These are phyloP conservation scores for Rhadina sibilatrix DNA, from an alignment of 2,113 vertebrate genomes.

Conservation along the genomic window DNA sequence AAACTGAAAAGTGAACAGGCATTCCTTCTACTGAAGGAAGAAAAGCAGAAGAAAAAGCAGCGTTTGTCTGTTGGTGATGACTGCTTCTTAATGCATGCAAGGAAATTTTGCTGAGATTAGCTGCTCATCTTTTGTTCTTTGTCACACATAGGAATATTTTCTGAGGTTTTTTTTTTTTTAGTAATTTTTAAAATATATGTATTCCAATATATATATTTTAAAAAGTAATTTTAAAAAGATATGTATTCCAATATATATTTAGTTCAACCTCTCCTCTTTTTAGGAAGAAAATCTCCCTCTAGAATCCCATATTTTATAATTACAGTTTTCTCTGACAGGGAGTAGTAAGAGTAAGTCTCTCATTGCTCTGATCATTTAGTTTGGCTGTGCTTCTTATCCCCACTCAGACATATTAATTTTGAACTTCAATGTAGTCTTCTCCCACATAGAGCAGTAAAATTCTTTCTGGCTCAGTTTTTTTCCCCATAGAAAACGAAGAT, in stretches of 20 bases:
- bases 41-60: not conserved
- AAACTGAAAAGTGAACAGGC: not conserved
- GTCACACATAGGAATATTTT: not conserved
- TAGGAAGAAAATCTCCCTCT: not conserved
- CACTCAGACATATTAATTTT: not conserved
- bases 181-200: accelerated
- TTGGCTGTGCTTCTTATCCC: not conserved
- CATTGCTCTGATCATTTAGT: not conserved
- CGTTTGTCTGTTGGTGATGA: not conserved
- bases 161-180: not conserved
- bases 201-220: not conserved
- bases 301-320: not conserved
- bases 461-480: not conserved
- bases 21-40: not conserved
- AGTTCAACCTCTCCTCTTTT: not conserved
- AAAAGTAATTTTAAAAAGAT: accelerated
- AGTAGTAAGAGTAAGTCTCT: not conserved
- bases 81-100: not conserved
- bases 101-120: not conserved
- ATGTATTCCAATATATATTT: not conserved
- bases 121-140: not conserved
- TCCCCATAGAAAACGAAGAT: not conserved
- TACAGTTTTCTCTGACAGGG: not conserved
- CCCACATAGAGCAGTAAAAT: not conserved
- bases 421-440: not conserved